Evolutionary conservation across 2,797 vertebrate species (phyloP), one percentile per base, ranked within the genome.

Genomic region (Danionella dracula): DNA sequence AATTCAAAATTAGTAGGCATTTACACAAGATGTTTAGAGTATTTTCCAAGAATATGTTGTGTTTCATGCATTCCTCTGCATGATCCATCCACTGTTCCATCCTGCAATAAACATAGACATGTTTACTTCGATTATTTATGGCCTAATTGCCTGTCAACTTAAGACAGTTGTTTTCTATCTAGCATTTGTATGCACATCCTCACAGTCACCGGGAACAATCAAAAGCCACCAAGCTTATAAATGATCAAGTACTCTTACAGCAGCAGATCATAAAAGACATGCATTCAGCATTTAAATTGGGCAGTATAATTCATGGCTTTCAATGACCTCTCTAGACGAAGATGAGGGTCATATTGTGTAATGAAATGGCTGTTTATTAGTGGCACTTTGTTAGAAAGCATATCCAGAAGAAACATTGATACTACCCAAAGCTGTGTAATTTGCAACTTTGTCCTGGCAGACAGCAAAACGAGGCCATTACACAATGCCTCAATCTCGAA

Each of bases 61-160:
- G n/a, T n/a, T n/a, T n/a, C n/a, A n/a, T n/a, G n/a, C n/a, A n/a
- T n/a, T n/a, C n/a, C n/a, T n/a, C n/a, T n/a, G n/a, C n/a, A n/a
- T n/a, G n/a, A n/a, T n/a, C n/a, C n/a, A n/a, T n/a, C n/a, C n/a
- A n/a, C n/a, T n/a, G n/a, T n/a, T n/a, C n/a, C n/a, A 59, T 40
- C 12, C 23, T 50, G 35, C 16, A 20, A 59, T 49, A 57, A 45
- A 48, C 1, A 12, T 40, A 44, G 37, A 17, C 32, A 59, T 41
- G 48, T 58, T 69, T 31, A 41, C 31, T 42, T 45, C 42, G 15
- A 40, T 54, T 61, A 57, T 34, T 45, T 55, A 44, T 32, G 27
- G 29, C n/a, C 38, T 64, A 44, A 64, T 17, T 53, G 38, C 2
- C 37, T 12, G n/a, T 34, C 4, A 5, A 64, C 49, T 54, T 42